phyloP scores from a whole-genome alignment of 2,797 vertebrate genomes.

The Peromyscus eremicus region DNA sequence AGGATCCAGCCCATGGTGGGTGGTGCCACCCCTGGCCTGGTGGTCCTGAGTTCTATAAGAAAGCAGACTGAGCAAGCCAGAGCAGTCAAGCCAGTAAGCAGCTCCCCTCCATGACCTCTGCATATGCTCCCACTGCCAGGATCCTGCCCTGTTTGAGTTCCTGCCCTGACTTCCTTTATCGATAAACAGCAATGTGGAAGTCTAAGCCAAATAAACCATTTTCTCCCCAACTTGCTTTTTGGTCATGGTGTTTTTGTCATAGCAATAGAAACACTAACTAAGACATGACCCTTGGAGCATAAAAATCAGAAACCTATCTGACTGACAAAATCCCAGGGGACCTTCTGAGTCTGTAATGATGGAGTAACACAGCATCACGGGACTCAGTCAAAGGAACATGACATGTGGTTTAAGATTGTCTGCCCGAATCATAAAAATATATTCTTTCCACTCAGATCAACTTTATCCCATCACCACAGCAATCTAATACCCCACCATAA shows the following conservation, averaged over 20 bases:
- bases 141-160: neutral
- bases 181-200: neutral
- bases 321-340: neutral
- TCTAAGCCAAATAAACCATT: neutral
- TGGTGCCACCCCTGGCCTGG: neutral
- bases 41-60: neutral
- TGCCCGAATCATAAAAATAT: neutral
- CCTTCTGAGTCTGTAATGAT: neutral
- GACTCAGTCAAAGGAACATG: neutral
- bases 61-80: neutral
- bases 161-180: neutral
- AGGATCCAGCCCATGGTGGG: neutral
- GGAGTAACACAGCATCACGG: neutral
- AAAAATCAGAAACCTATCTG: neutral
- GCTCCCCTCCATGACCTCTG: neutral
- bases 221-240: neutral
- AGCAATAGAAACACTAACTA: neutral
- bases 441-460: neutral
- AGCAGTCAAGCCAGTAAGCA: neutral
- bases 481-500: neutral
- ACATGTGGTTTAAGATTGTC: neutral
- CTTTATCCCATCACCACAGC: neutral
- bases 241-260: neutral
- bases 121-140: neutral
- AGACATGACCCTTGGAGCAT: neutral